Percentiles rank a stretch among this genome's conserved stretches.
phyloP scores from a whole-genome alignment of 2,113 vertebrate species.

The Ornithorhynchus anatinus region DNA sequence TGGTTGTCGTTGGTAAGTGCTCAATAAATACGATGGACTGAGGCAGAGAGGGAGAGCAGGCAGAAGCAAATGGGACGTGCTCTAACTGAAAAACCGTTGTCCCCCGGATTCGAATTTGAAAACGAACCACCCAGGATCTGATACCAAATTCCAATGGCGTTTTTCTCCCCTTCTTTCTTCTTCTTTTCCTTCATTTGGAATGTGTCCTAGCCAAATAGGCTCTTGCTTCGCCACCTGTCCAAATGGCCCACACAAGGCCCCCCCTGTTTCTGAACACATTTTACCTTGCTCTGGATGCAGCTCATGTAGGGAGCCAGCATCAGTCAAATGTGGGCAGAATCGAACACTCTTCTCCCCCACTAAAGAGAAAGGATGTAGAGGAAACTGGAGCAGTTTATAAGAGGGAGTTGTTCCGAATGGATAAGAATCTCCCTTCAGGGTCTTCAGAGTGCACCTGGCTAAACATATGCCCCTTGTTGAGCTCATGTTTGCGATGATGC shows the following conservation, averaged over 20 bases:
- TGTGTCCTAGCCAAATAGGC: neutral
- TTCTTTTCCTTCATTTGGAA: neutral
- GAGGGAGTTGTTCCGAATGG: neutral
- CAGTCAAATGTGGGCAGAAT: rapidly evolving
- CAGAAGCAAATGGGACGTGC: too few relatives aligned
- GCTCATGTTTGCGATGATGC: neutral
- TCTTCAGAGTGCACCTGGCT: neutral
- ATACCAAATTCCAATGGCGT: neutral
- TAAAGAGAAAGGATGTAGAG: neutral
- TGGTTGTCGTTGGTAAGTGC: too few relatives aligned
- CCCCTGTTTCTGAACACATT: neutral
- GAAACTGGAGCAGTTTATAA: neutral
- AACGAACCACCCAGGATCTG: neutral
- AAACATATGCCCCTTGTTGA: neutral
- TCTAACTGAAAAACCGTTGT: conserved; percentile 10
- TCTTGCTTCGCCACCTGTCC: neutral
- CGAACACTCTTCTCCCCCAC: neutral
- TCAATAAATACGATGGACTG: too few relatives aligned
- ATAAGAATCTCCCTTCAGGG: neutral
- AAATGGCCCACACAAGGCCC: rapidly evolving
- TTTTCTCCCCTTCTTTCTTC: neutral
- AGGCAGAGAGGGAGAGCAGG: too few relatives aligned
- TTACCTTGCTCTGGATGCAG: neutral
- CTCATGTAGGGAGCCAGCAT: rapidly evolving
- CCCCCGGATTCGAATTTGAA: neutral